Percentiles rank a stretch among this genome's conserved stretches.
Evolutionary conservation across 2,113 vertebrate genomes (phyloP).

Genomic region (Tachuris rubrigastra): DNA sequence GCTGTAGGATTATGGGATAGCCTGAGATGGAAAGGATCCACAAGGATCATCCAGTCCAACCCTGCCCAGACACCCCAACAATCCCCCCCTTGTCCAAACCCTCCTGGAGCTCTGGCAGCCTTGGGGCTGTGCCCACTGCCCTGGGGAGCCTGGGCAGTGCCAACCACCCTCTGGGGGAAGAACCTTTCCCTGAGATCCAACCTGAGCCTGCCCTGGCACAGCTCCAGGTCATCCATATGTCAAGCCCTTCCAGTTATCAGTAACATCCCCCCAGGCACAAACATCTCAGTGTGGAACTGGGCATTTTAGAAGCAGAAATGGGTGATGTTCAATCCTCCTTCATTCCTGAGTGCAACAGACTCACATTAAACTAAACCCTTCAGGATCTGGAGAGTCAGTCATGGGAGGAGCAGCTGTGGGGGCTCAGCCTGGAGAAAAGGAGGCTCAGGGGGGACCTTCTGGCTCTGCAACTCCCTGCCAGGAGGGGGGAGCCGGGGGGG

Average conservation of each 20-base stretch:
- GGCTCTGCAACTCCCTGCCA: background rate
- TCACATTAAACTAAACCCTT: background rate
- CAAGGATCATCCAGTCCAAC: rapidly evolving
- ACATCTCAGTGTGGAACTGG: background rate
- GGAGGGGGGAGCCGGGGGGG: background rate
- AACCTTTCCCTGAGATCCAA: background rate
- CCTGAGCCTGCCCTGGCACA: too few species aligned
- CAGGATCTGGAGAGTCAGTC: background rate
- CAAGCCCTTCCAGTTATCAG: too few species aligned
- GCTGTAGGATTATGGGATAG: background rate
- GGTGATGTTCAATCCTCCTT: background rate
- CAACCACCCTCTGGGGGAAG: background rate
- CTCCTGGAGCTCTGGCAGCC: background rate
- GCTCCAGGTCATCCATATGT: too few species aligned
- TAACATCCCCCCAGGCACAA: too few species aligned
- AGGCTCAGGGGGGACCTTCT: background rate
- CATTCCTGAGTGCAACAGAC: background rate
- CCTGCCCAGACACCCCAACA: background rate
- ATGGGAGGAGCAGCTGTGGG: background rate
- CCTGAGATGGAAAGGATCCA: background rate
- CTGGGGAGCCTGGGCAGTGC: background rate
- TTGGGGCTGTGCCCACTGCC: background rate
- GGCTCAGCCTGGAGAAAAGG: background rate
- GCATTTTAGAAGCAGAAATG: background rate
- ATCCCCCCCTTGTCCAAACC: background rate